Evolutionary conservation across 64 coral and sea anemone species (phyloP).

Genomic region (Orbicella faveolata): DNA sequence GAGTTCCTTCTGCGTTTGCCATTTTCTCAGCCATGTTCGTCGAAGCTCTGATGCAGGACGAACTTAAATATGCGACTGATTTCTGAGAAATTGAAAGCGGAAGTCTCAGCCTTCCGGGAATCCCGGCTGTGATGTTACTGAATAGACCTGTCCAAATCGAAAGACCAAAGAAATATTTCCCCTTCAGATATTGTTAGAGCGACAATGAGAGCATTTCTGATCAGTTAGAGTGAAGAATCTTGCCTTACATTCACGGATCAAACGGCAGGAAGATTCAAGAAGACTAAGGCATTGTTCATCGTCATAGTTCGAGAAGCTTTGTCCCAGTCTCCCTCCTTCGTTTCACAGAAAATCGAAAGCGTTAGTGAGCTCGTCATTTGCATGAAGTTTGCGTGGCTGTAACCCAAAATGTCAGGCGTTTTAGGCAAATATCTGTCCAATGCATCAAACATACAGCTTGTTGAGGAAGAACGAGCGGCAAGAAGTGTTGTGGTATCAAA

Average conservation of each 20-base stretch:
- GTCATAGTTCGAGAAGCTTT: neutral
- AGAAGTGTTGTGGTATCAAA: slow-evolving; percentile 64
- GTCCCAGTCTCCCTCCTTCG: slow-evolving; percentile 3
- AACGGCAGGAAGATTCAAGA: no score
- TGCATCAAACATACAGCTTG: neutral
- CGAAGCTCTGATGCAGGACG: neutral
- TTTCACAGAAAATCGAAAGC: neutral
- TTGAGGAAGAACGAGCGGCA: slow-evolving; percentile 12
- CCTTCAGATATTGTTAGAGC: no score
- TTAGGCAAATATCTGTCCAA: neutral
- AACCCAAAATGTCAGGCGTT: neutral
- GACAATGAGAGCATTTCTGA: no score
- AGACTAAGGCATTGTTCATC: no score
- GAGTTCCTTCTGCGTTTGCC: neutral
- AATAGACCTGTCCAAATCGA: no score
- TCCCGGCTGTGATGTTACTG: neutral
- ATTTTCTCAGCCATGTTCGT: neutral
- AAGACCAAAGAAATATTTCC: neutral
- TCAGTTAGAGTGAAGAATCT: no score
- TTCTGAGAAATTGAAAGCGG: slow-evolving; percentile 25
- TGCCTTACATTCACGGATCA: no score
- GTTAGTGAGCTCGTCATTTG: neutral
- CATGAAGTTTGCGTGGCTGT: neutral
- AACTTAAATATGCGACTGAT: neutral
- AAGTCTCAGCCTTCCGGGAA: slow-evolving; percentile 6